These are phyloP conservation scores for Julus scanicus DNA, from an alignment of 2,888 invertebrate genomes.

Conservation along the genomic window DNA sequence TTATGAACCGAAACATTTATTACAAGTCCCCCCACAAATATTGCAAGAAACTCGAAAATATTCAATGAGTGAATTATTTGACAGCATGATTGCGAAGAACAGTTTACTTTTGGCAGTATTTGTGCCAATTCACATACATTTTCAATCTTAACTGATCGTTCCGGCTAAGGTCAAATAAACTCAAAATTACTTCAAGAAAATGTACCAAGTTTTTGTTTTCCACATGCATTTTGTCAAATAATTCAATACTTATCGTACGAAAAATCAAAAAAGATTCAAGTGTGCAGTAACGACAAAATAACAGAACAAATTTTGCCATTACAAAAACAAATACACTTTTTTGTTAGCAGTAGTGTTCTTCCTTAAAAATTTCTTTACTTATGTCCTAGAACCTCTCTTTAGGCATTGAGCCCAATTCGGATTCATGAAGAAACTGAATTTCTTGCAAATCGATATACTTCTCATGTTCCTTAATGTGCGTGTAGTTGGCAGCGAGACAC, in stretches of 20 bases:
- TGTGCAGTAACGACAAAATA: neutral
- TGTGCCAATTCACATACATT: too few species aligned
- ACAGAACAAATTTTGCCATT: neutral
- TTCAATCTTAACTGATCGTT: too few species aligned
- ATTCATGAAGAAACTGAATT: conserved; percentile 83
- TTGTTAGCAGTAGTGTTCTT: conserved; percentile 58
- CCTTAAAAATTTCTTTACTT: conserved; percentile 59
- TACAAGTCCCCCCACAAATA: neutral
- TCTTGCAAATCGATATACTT: conserved; percentile 93
- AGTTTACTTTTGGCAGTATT: neutral
- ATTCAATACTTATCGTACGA: neutral
- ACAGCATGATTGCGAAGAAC: too few species aligned
- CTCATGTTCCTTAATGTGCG: conserved; percentile 93
- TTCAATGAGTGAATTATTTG: neutral
- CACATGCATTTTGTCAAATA: conserved; percentile 2
- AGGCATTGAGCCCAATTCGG: conserved; percentile 75
- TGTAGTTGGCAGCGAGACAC: conserved; percentile 95
- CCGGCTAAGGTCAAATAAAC: neutral
- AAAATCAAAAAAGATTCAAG: neutral
- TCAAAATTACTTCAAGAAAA: neutral
- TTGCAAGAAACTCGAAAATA: neutral
- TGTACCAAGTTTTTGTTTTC: neutral
- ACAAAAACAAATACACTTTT: neutral
- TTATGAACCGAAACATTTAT: too few species aligned
- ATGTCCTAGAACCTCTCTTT: conserved; percentile 62